Base-by-base conservation (phyloP, 2,888 invertebrate genomes). In the Oligia strigilis region DNA sequence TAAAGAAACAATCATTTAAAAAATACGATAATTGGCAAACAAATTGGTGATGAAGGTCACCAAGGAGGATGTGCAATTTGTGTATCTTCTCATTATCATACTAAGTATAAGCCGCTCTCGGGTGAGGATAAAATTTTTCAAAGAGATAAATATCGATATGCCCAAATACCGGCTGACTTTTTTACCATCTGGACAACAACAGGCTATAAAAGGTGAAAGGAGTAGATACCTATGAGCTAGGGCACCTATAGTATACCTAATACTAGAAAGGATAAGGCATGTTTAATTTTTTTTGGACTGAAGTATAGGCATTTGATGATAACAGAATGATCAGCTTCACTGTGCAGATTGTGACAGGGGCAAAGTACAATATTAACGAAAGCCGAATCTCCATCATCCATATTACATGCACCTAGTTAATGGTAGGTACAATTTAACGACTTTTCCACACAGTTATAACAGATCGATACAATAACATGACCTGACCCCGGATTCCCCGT, bases 301-400 rank as follows among this genome's bases (percentile, higher is more conserved):
- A 60, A 52, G 4, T n/a, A 40, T 52, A 11, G 8, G 14, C 19
- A 29, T 55, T 49, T 23, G 3, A 19, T 52, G 67, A 82, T 67
- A 72, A 72, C 60, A 62, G 13, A 72, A 62, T 36, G 17, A 36
- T 64, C 62, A 77, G n/a, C 13, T 46, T 29, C 19, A 72, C 36
- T 40, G 8, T 19, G 40, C 23, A 65, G 72, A 83, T 69, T 60
- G 73, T 73, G 65, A 83, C 79, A 5, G 69, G 82, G 65, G 17
- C 83, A 82, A 82, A 82, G 83, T 83, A 70, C 83, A 83, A 60
- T 40, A 52, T 46, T 19, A 52, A 55, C 17, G 40, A 19, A 11
- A 14, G 17, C 78, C 65, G 13, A 82, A 83, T 55, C 46, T 73
- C 23, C 46, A 29, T 71, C 79, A 79, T 73, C 17, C 11, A 1